phyloP scores from a whole-genome alignment of 2,113 vertebrate genomes.

The Daboia siamensis region DNA sequence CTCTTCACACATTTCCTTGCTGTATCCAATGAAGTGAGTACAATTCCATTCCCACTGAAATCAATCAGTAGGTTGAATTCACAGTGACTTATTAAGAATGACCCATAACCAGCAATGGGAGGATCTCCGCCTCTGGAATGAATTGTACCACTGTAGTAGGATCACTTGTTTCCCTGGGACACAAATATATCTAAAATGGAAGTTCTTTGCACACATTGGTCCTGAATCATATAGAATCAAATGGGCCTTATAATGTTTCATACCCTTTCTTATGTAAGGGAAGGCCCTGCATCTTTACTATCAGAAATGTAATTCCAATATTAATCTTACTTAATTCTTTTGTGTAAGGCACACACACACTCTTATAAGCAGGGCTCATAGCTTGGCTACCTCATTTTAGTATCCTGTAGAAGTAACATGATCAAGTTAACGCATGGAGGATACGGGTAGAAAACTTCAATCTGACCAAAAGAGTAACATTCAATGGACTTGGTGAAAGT shows the following conservation, averaged over 20 bases:
- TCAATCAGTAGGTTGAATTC: background rate
- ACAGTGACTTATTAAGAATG: no score
- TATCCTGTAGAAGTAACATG: background rate
- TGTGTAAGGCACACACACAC: background rate
- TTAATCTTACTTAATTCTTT: background rate
- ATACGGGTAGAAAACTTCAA: background rate
- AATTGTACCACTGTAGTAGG: background rate
- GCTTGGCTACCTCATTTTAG: background rate
- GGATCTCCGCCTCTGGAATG: background rate
- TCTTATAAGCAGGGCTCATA: background rate
- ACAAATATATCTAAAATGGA: background rate
- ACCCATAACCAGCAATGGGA: background rate
- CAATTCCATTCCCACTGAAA: background rate
- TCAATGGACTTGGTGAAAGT: background rate
- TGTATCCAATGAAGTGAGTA: background rate
- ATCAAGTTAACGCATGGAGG: background rate
- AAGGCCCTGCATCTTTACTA: background rate
- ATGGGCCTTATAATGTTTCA: background rate
- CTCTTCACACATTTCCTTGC: background rate
- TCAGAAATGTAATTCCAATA: background rate
- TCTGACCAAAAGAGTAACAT: background rate
- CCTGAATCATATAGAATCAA: background rate
- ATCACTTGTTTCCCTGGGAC: background rate
- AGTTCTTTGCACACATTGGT: background rate
- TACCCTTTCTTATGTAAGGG: background rate